A percentile compares a stretch with the other conserved stretches of the same genome.
Evolutionary conservation across 2,113 vertebrate species (phyloP).

Genomic region (Eudyptes chrysolophus): DNA sequence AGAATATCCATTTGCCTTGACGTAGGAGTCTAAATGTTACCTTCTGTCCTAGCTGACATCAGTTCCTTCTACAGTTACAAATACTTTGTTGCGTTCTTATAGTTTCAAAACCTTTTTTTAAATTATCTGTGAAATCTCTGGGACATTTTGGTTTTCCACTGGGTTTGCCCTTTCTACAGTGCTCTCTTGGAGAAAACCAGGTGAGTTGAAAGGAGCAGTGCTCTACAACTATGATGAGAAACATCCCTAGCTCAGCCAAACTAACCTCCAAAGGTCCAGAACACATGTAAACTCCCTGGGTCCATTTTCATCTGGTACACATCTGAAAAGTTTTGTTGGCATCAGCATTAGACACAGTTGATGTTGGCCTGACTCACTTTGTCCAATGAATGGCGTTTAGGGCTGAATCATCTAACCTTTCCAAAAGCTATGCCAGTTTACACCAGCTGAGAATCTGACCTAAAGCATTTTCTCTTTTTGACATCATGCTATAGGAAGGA

Average conservation of each 20-base stretch:
- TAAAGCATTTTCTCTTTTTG: background rate
- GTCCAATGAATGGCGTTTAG: background rate
- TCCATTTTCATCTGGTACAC: background rate
- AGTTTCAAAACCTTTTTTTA: background rate
- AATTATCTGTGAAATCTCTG: background rate
- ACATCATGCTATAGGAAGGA: conserved; percentile 26
- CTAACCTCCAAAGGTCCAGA: background rate
- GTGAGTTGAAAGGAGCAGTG: background rate
- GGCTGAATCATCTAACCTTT: conserved; percentile 6
- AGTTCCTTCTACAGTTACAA: background rate
- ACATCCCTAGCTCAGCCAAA: background rate
- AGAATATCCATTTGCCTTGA: background rate
- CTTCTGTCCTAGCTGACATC: background rate
- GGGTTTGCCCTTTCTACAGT: background rate
- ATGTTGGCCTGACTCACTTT: conserved; percentile 28
- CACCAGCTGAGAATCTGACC: background rate
- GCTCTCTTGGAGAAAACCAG: background rate
- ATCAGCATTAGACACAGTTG: background rate
- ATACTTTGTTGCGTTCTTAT: background rate
- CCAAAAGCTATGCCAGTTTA: background rate
- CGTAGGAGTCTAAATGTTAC: background rate
- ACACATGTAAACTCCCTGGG: background rate
- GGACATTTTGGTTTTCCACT: background rate
- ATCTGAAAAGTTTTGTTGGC: background rate
- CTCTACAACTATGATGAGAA: background rate